Percentiles rank a stretch among this genome's conserved stretches.
These are phyloP conservation scores for Chlorops oryzae DNA, from an alignment of 1,140 invertebrate genomes.

Conservation along the genomic window DNA sequence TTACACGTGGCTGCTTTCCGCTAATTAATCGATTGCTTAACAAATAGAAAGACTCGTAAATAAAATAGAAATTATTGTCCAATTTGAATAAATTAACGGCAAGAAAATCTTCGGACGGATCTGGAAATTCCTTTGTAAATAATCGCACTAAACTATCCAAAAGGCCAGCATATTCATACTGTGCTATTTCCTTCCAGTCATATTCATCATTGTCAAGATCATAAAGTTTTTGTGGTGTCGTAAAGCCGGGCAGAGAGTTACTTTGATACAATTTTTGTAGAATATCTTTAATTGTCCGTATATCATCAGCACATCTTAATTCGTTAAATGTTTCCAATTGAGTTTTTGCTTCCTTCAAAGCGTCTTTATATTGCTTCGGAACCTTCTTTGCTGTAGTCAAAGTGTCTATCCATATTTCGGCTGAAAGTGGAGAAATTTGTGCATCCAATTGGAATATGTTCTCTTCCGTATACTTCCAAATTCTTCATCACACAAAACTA, in stretches of 20 bases:
- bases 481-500: no score
- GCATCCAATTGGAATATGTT: slow-evolving; percentile 46
- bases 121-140: slow-evolving; percentile 54
- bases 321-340: slow-evolving; percentile 14
- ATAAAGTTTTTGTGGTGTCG: slow-evolving; percentile 58
- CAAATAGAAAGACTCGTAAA: slow-evolving; percentile 22
- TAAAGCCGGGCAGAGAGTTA: slow-evolving; percentile 53
- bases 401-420: slow-evolving; percentile 17
- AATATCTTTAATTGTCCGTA: slow-evolving; percentile 15
- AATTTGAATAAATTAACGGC: slow-evolving; percentile 38
- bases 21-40: slow-evolving; percentile 16
- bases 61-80: slow-evolving; percentile 30
- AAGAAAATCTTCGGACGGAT: slow-evolving; percentile 18
- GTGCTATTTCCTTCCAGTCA: slow-evolving; percentile 46
- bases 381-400: background rate
- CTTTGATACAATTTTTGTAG: slow-evolving; percentile 14
- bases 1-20: background rate
- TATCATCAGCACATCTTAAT: slow-evolving; percentile 19
- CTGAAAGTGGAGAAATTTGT: slow-evolving; percentile 43
- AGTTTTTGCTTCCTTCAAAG: slow-evolving; percentile 10
- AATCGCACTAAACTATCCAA: slow-evolving; percentile 48
- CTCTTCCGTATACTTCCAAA: no score
- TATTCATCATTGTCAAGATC: slow-evolving; percentile 41
- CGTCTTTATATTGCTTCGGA: background rate
- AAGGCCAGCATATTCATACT: slow-evolving; percentile 46